Evolutionary conservation across 1,140 invertebrate genomes (phyloP), one percentile per base, ranked within the genome.

Genomic region (Dendrolimus punctatus): DNA sequence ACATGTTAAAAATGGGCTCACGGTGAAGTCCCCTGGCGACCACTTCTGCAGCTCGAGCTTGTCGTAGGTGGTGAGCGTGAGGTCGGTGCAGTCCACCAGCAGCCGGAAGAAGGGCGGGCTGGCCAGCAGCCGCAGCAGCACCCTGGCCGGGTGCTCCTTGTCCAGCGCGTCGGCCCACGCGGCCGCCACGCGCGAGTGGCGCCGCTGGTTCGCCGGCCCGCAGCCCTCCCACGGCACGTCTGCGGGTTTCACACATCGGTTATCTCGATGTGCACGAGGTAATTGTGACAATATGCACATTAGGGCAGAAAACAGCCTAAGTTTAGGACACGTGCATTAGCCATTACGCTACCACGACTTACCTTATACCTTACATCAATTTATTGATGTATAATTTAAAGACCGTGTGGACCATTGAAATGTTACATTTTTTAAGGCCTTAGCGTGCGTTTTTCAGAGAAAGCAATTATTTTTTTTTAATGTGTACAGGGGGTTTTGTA

Each of bases 31-130:
- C 5, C 91, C 92, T 36, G 88, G 77, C 1, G 81, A 81, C 92
- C 92, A 93, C 59, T 90, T 89, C 73, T 93, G 92, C 46, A 94
- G 68, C 72, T 93, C 91, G 76, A 58, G 83, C 78, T 77, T 89
- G 78, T 43, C 69, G 85, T 55, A 91, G 83, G 9, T 53, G 68
- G 59, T 54, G 50, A 77, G 76, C 67, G 63, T 74, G 63, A 93
- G 81, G 57, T 92, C 92, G 0, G 92, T 93, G 59, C 91, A 93
- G 38, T 89, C 83, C 43, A 88, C 85, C 42, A 94, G 69, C 57
- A 93, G 66, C n/a, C 83, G 62, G 66, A 91, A 88, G 66, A 91
- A 90, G 9, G 82, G 62, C 5, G 81, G 69, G 9, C 88, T 89
- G 57, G 87, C 80, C 47, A 92, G 89, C 50, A 93, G 60, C 49